Percentiles rank a stretch among this genome's conserved stretches.
phyloP scores from a whole-genome alignment of 2,797 vertebrate genomes.

The Loris lydekkerianus region DNA sequence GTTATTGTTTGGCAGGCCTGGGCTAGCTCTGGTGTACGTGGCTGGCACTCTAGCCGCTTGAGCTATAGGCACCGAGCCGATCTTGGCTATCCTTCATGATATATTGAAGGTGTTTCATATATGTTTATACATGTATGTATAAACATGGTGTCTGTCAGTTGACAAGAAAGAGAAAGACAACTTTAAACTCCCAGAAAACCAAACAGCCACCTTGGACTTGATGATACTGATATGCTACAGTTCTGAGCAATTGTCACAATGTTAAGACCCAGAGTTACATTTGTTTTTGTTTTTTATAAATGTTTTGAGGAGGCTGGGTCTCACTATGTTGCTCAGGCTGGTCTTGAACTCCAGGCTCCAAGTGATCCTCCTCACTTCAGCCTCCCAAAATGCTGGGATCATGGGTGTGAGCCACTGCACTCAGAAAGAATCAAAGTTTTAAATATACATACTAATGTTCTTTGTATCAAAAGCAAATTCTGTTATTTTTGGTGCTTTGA shows the following conservation, averaged over 20 bases:
- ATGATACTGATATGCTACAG: neutral
- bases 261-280: neutral
- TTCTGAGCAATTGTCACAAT: neutral
- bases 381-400: no score
- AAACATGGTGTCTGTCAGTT: neutral
- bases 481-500: neutral
- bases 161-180: slow-evolving; percentile 50
- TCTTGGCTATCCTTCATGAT: neutral
- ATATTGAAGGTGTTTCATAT: neutral
- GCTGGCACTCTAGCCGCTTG: no score
- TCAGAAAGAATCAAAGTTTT: neutral
- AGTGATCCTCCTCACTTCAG: no score
- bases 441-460: neutral
- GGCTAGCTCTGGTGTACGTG: no score
- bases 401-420: no score
- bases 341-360: no score
- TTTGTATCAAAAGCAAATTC: neutral
- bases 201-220: neutral
- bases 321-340: no score
- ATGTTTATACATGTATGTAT: no score
- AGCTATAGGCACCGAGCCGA: no score
- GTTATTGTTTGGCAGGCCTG: no score
- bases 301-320: no score
- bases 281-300: neutral
- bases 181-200: neutral